phyloP scores from a whole-genome alignment of 1,140 invertebrate genomes.

The Brachionus calyciflorus region DNA sequence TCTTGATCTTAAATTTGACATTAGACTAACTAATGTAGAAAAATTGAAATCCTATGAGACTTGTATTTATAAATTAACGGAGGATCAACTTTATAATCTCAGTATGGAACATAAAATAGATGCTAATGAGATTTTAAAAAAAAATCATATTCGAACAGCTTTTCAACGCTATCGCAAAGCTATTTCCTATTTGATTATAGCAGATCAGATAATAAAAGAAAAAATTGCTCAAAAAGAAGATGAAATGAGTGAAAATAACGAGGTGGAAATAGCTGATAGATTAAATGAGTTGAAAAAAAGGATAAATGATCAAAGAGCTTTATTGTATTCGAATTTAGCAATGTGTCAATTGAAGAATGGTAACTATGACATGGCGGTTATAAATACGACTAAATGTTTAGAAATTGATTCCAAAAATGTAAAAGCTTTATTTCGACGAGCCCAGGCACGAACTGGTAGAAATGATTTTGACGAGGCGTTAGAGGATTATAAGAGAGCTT shows the following conservation, averaged over 20 bases:
- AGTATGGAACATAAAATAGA: conserved; percentile 14
- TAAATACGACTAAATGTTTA: conserved; percentile 69
- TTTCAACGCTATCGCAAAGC: conserved; percentile 25
- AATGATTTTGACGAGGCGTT: conserved; percentile 76
- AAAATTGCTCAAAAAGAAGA: neutral
- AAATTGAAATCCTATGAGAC: neutral
- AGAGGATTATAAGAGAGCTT: conserved; percentile 73
- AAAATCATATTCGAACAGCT: neutral
- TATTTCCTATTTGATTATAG: conserved; percentile 13
- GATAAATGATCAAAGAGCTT: neutral
- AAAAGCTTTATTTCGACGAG: conserved; percentile 84
- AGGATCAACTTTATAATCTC: neutral
- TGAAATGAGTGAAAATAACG: neutral
- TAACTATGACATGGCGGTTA: conserved; percentile 70
- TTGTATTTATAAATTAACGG: neutral
- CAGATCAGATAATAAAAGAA: conserved; percentile 11
- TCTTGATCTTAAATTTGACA: conserved; percentile 26
- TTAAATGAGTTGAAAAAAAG: neutral
- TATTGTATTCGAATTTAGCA: conserved; percentile 68
- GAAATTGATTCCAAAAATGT: conserved; percentile 74
- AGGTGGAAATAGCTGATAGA: neutral
- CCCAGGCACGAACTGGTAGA: conserved; percentile 72
- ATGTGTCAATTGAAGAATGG: conserved; percentile 78
- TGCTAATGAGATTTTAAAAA: conserved; percentile 18
- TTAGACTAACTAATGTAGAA: conserved; percentile 6